A percentile compares a stretch with the other conserved stretches of the same genome.
Evolutionary conservation across 2,113 vertebrate species (phyloP).

Genomic region (Tachysurus vachellii): DNA sequence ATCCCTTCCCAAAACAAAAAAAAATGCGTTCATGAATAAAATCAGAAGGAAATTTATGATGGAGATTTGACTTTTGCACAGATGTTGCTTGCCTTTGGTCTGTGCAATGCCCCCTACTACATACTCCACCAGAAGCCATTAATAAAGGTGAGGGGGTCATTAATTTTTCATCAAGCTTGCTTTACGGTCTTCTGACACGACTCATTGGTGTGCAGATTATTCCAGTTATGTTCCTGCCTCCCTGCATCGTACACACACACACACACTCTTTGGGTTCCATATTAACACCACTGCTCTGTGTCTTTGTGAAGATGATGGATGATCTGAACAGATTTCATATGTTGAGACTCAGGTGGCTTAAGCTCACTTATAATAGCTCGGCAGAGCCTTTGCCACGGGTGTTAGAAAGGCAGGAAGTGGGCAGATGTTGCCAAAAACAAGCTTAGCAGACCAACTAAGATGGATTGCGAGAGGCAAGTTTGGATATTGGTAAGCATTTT

Average conservation of each 20-base stretch:
- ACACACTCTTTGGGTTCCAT: not conserved
- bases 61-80: conserved; percentile 34
- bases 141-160: conserved; percentile 72
- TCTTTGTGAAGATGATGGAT: conserved; percentile 25
- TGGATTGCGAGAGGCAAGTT: not conserved
- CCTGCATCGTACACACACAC: conserved; percentile 35
- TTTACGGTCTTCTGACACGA: conserved; percentile 67
- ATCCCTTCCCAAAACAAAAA: not conserved
- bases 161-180: conserved; percentile 80
- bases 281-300: not conserved
- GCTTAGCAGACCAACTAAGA: not conserved
- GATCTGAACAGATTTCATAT: conserved; percentile 32
- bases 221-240: conserved; percentile 52
- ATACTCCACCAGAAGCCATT: conserved; percentile 59
- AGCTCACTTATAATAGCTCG: conserved; percentile 22
- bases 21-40: not conserved
- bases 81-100: conserved; percentile 51
- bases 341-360: conserved; percentile 25
- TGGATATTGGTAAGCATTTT: not conserved
- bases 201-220: conserved; percentile 74
- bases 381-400: not conserved
- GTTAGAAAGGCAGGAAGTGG: not conserved
- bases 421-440: not conserved
- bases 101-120: conserved; percentile 43
- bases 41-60: conserved; percentile 34